Percentiles rank a stretch among this genome's conserved stretches.
Evolutionary conservation across 2,113 vertebrate genomes (phyloP).

Genomic region (Ctenomys sociabilis): DNA sequence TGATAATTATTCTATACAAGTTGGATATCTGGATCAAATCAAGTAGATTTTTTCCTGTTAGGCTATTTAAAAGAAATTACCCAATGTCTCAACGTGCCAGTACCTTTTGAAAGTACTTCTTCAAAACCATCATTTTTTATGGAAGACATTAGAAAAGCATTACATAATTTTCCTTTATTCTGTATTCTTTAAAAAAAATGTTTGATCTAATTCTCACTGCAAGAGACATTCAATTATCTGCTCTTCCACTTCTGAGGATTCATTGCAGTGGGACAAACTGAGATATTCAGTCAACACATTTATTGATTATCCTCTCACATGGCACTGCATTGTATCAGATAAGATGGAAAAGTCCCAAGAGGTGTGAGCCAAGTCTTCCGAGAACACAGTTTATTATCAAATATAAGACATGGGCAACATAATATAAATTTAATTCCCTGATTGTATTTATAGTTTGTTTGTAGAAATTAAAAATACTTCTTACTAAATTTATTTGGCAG

Average conservation of each 20-base stretch:
- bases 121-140: background rate
- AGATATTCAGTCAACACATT: slow-evolving; percentile 26
- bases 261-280: background rate
- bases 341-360: background rate
- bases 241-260: slow-evolving; percentile 6
- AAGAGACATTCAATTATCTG: slow-evolving; percentile 8
- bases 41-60: background rate
- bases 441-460: background rate
- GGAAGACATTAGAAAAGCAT: background rate
- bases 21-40: background rate
- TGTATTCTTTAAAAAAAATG: slow-evolving; percentile 1
- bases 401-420: slow-evolving; percentile 10
- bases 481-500: slow-evolving; percentile 33
- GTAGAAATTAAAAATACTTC: slow-evolving; percentile 12
- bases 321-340: background rate
- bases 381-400: slow-evolving; percentile 45
- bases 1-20: background rate
- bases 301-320: slow-evolving; percentile 37
- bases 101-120: slow-evolving; percentile 41
- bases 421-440: background rate
- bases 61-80: slow-evolving; percentile 35
- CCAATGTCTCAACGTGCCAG: background rate
- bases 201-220: background rate
- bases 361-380: background rate
- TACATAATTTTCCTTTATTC: background rate